These are phyloP conservation scores for Amiota communis DNA, from an alignment of 2,888 invertebrate species.

Conservation along the genomic window DNA sequence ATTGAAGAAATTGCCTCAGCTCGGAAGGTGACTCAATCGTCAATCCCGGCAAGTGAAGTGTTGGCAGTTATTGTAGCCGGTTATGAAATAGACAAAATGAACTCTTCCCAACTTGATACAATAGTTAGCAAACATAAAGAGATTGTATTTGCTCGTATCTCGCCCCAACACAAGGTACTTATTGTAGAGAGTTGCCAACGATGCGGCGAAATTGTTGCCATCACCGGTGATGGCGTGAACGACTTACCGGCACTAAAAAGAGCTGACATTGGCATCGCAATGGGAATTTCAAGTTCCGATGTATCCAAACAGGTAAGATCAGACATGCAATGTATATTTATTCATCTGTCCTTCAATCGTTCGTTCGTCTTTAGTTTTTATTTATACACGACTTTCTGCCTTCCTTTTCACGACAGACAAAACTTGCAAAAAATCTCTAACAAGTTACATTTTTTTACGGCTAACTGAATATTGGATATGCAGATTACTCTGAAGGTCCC, in stretches of 20 bases:
- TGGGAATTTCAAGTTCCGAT: slow-evolving; percentile 94
- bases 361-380: background rate
- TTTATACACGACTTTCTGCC: background rate
- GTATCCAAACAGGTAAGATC: slow-evolving; percentile 84
- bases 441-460: too few relatives aligned
- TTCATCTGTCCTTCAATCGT: too few relatives aligned
- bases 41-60: slow-evolving; percentile 90
- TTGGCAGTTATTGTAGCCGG: slow-evolving; percentile 92
- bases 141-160: slow-evolving; percentile 95
- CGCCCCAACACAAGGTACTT: slow-evolving; percentile 94
- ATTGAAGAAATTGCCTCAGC: slow-evolving; percentile 93
- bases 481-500: too few relatives aligned
- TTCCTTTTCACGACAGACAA: too few relatives aligned
- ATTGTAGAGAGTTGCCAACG: slow-evolving; percentile 93
- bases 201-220: slow-evolving; percentile 91
- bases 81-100: slow-evolving; percentile 88
- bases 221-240: slow-evolving; percentile 93
- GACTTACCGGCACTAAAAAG: slow-evolving; percentile 93
- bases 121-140: slow-evolving; percentile 93
- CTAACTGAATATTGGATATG: too few relatives aligned
- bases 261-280: slow-evolving; percentile 93
- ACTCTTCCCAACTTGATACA: slow-evolving; percentile 89
- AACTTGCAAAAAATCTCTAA: too few relatives aligned
- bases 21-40: slow-evolving; percentile 87
- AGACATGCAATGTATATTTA: too few relatives aligned